Evolutionary conservation across 2,797 vertebrate species (phyloP).

Genomic region (Brachymystax lenok): DNA sequence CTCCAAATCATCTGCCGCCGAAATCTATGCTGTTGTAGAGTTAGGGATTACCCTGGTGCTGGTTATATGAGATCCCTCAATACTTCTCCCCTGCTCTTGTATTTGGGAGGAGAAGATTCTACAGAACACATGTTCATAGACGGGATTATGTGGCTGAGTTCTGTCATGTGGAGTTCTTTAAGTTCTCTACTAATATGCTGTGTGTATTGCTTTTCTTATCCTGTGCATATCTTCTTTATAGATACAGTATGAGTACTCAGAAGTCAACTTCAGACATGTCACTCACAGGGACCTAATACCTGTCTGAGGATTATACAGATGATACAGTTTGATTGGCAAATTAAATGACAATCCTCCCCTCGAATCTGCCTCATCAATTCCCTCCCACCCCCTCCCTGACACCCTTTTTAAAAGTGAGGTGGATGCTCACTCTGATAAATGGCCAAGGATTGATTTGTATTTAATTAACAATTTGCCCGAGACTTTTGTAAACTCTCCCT

Average conservation of each 20-base stretch:
- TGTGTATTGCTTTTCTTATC: neutral
- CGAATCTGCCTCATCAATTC: constrained; percentile 73
- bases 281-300: constrained; percentile 56
- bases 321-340: constrained; percentile 77
- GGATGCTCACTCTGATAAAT: constrained; percentile 86
- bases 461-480: constrained; percentile 98
- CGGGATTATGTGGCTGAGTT: constrained; percentile 1
- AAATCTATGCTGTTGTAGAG: neutral
- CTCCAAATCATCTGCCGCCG: neutral
- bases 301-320: constrained; percentile 65
- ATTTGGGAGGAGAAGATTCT: neutral
- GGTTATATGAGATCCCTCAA: neutral
- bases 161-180: neutral
- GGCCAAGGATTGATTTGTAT: constrained; percentile 90
- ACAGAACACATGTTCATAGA: neutral
- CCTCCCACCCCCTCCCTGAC: constrained; percentile 31
- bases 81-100: neutral
- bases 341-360: constrained; percentile 77
- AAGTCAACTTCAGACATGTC: constrained; percentile 43
- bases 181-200: neutral
- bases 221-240: neutral
- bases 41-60: constrained; percentile 1
- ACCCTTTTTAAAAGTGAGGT: constrained; percentile 72
- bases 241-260: neutral
- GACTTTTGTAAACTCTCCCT: constrained; percentile 73